Percentiles rank a stretch among this genome's conserved stretches.
phyloP scores from a whole-genome alignment of 2,797 vertebrate species.

The Vireo griseus region DNA sequence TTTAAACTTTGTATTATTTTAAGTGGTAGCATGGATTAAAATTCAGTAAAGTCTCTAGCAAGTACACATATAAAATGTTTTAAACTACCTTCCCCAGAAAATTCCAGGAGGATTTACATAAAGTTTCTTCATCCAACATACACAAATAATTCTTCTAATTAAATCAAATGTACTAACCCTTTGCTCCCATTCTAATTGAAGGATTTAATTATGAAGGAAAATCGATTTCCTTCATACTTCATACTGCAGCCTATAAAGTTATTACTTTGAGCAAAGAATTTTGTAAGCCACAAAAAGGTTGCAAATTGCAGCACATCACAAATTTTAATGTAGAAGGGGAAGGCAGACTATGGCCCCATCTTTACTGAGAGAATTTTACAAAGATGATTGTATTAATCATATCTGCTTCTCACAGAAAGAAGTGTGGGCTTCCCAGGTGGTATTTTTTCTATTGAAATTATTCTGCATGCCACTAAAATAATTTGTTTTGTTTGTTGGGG shows the following conservation, averaged over 20 bases:
- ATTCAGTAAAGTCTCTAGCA: not conserved
- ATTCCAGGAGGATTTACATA: not conserved
- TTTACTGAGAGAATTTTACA: not conserved
- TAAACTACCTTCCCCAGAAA: not conserved
- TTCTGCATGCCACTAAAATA: not conserved
- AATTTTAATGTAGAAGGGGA: not conserved
- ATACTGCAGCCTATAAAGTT: not conserved
- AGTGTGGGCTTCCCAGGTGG: not conserved
- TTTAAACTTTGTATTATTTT: not conserved
- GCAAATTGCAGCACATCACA: not conserved
- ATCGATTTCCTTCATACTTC: constrained; percentile 21
- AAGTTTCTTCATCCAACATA: constrained; percentile 23
- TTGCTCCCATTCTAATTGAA: not conserved
- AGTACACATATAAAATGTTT: not conserved
- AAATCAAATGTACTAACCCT: not conserved
- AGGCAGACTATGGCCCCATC: not conserved
- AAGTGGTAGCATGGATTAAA: not conserved
- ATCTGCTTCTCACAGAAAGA: constrained; percentile 6
- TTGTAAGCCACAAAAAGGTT: constrained; percentile 1
- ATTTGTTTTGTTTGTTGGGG: not conserved
- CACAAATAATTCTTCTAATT: constrained; percentile 1
- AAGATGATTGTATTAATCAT: not conserved
- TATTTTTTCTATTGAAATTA: constrained; percentile 27
- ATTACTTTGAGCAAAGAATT: not conserved
- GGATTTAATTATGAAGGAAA: constrained; percentile 29